Percentiles rank a stretch among this genome's conserved stretches.
Evolutionary conservation across 2,888 invertebrate species (phyloP).

Genomic region (Xanthia icteritia): DNA sequence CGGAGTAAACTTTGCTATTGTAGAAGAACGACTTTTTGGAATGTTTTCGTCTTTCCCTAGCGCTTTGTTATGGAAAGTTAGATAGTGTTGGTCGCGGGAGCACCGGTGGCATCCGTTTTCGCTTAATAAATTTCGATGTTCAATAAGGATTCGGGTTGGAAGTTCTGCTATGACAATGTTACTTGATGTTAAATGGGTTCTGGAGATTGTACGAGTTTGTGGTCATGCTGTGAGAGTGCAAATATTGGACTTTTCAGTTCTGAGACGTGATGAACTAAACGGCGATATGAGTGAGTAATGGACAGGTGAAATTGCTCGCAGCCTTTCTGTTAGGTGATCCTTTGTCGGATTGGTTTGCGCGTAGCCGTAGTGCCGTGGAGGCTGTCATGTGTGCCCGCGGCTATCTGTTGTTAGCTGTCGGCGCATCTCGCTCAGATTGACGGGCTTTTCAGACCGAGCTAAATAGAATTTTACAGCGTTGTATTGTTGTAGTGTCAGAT

Average conservation of each 20-base stretch:
- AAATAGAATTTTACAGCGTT: constrained; percentile 76
- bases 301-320: constrained; percentile 76
- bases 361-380: constrained; percentile 65
- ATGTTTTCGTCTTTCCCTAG: constrained; percentile 77
- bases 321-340: constrained; percentile 76
- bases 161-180: constrained; percentile 67
- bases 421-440: constrained; percentile 76
- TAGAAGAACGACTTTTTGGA: constrained; percentile 85
- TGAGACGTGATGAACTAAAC: constrained; percentile 59
- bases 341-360: constrained; percentile 76
- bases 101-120: constrained; percentile 76
- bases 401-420: constrained; percentile 81
- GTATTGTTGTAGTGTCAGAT: constrained; percentile 60
- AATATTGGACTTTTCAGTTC: constrained; percentile 57
- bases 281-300: constrained; percentile 72
- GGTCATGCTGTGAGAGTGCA: constrained; percentile 54
- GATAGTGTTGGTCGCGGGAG: constrained; percentile 81
- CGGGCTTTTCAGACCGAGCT: constrained; percentile 72
- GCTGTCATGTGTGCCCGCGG: constrained; percentile 74
- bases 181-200: constrained; percentile 64
- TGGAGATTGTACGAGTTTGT: constrained; percentile 58
- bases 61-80: constrained; percentile 83
- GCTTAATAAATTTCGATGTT: constrained; percentile 77
- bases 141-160: constrained; percentile 70
- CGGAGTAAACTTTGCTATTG: constrained; percentile 88